These are phyloP conservation scores for Grallaria varia DNA, from an alignment of 2,113 vertebrate genomes.

Conservation along the genomic window DNA sequence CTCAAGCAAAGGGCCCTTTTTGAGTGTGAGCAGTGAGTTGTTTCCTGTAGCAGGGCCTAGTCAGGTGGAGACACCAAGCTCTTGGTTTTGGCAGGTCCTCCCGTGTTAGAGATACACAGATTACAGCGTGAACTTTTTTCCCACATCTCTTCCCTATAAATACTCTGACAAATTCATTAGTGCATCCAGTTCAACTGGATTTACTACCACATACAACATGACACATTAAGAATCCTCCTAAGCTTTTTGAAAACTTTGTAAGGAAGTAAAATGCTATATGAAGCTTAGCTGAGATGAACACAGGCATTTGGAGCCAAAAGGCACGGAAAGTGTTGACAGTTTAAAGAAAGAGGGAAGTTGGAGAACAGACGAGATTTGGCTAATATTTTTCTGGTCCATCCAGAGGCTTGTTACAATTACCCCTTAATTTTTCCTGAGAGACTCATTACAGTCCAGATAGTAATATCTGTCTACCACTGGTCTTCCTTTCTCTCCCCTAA, in stretches of 20 bases:
- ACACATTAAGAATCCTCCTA: conserved; percentile 18
- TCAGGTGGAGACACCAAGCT: neutral
- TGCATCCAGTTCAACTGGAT: neutral
- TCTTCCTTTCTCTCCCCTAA: conserved; percentile 30
- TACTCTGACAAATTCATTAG: neutral
- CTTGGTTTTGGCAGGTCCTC: neutral
- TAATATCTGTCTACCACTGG: neutral
- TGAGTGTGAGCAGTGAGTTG: neutral
- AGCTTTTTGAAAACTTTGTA: conserved; percentile 33
- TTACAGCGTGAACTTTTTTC: neutral
- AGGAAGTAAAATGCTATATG: conserved; percentile 6
- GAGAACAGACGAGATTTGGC: conserved; percentile 5
- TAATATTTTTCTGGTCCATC: conserved; percentile 19
- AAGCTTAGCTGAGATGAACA: conserved; percentile 43
- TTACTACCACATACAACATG: neutral
- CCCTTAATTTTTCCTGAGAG: conserved; percentile 16
- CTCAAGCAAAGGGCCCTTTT: neutral
- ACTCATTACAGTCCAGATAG: conserved; percentile 29
- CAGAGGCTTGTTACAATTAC: conserved; percentile 34
- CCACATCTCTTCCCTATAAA: neutral
- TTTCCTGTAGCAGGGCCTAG: neutral
- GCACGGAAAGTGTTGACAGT: conserved; percentile 32
- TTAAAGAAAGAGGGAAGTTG: conserved; percentile 39
- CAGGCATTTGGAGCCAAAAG: conserved; percentile 25
- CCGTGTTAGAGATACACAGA: neutral